Evolutionary conservation across 2,113 vertebrate genomes (phyloP).

Genomic region (Chauna torquata): DNA sequence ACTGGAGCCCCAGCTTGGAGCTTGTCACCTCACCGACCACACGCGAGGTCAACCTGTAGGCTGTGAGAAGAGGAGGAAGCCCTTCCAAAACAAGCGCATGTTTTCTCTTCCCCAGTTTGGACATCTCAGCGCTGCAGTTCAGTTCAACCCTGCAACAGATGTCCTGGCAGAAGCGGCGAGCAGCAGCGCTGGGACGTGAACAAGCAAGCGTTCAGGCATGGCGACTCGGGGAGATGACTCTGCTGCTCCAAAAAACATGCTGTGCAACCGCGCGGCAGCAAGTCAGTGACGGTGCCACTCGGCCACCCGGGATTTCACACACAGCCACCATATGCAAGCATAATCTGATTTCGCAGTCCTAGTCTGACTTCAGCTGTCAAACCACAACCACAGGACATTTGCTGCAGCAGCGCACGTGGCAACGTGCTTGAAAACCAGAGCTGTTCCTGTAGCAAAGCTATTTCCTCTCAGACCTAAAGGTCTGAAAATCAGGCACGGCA

Average conservation of each 20-base stretch:
- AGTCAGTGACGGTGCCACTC: not conserved
- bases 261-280: not conserved
- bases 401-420: no score
- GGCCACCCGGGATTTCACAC: not conserved
- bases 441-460: not conserved
- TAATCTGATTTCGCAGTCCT: not conserved
- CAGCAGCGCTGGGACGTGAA: fast-evolving
- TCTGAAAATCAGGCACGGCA: fast-evolving
- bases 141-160: not conserved
- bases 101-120: fast-evolving
- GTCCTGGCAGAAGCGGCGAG: not conserved
- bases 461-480: not conserved
- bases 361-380: not conserved
- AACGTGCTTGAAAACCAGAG: not conserved
- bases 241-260: fast-evolving
- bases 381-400: not conserved
- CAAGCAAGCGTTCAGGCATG: fast-evolving
- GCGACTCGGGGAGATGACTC: not conserved
- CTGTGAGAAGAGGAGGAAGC: not conserved
- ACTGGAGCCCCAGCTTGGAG: fast-evolving
- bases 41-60: fast-evolving
- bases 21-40: fast-evolving
- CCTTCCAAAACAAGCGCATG: not conserved
- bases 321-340: not conserved
- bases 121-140: not conserved